phyloP scores from a whole-genome alignment of 2,113 vertebrate species.

The Notiomystis cincta region DNA sequence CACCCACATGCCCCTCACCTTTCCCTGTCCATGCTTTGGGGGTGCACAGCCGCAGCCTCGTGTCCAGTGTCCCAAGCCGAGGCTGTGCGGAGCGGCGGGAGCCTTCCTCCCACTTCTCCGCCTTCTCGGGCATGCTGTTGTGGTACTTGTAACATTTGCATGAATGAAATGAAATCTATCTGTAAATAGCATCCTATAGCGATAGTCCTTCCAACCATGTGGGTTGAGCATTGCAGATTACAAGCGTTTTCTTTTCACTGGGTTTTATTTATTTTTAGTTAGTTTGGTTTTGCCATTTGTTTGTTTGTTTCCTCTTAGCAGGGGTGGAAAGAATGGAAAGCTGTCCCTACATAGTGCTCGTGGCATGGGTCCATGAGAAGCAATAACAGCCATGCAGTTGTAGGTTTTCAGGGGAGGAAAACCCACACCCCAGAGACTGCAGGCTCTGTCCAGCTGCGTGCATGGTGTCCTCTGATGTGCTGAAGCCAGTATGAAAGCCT shows the following conservation, averaged over 20 bases:
- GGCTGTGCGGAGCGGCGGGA: background rate
- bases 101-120: constrained; percentile 12
- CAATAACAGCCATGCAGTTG: constrained; percentile 47
- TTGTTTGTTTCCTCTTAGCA: background rate
- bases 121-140: constrained; percentile 72
- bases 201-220: constrained; percentile 57
- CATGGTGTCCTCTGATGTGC: background rate
- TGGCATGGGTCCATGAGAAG: constrained; percentile 42
- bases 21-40: constrained; percentile 37
- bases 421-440: background rate
- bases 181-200: constrained; percentile 78
- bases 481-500: background rate
- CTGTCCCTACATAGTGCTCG: background rate
- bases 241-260: constrained; percentile 57
- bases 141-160: constrained; percentile 78
- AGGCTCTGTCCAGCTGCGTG: accelerated
- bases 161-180: constrained; percentile 69
- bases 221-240: constrained; percentile 67
- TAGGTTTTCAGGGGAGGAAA: background rate
- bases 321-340: constrained; percentile 36
- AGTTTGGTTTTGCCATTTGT: background rate
- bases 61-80: background rate
- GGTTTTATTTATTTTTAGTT: constrained; percentile 53
- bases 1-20: background rate
- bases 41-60: background rate